Conservation (phyloP, 2,888 invertebrate species). For the Sphecodes monilicornis region DNA sequence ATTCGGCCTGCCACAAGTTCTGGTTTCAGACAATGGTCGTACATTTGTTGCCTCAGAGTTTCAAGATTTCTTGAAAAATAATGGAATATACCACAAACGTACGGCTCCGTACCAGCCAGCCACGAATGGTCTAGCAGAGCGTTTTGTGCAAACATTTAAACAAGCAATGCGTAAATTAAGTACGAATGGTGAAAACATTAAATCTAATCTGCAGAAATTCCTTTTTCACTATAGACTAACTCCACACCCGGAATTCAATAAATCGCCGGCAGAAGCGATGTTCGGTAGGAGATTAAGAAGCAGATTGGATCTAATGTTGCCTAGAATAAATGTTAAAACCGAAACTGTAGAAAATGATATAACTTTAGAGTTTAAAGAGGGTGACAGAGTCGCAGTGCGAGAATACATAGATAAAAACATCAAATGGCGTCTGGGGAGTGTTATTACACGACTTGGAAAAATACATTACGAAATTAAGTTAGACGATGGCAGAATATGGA, state of each 20-base stretch:
- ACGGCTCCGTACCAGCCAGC: slow-evolving; percentile 47
- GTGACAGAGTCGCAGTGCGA: slow-evolving; percentile 18
- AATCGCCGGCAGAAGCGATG: slow-evolving; percentile 41
- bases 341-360: not conserved
- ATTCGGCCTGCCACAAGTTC: slow-evolving; percentile 33
- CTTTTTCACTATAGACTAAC: slow-evolving; percentile 33
- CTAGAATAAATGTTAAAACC: not conserved
- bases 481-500: slow-evolving; percentile 18
- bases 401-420: slow-evolving; percentile 15
- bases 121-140: slow-evolving; percentile 41
- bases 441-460: not conserved
- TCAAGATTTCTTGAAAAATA: slow-evolving; percentile 28
- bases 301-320: slow-evolving; percentile 35
- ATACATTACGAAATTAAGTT: slow-evolving; percentile 20
- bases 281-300: slow-evolving; percentile 38
- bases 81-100: slow-evolving; percentile 28
- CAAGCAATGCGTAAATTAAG: slow-evolving; percentile 10
- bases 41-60: slow-evolving; percentile 19
- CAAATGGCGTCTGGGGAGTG: slow-evolving; percentile 24
- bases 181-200: too few relatives aligned
- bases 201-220: slow-evolving; percentile 33
- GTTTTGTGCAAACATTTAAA: slow-evolving; percentile 45
- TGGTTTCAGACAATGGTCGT: slow-evolving; percentile 42
- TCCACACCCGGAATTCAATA: slow-evolving; percentile 21
- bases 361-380: not conserved